These are phyloP conservation scores for Xenopus tropicalis DNA, from an alignment of 2,113 vertebrate genomes.

Conservation along the genomic window UCB_Xtro_10.0 CM004444.2:106372001-106372500, in stretches of 20 bases:
- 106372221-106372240: conserved; percentile 3
- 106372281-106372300: not conserved
- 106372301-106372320: not conserved
- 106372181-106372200: conserved; percentile 18
- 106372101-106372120: too few relatives aligned
- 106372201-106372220: not conserved
- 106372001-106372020: too few relatives aligned
- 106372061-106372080: too few relatives aligned
- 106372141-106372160: too few relatives aligned
- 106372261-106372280: not conserved
- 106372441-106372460: conserved; percentile 15
- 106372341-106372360: not conserved
- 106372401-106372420: not conserved
- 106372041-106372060: too few relatives aligned
- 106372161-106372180: conserved; percentile 25
- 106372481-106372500: conserved; percentile 26
- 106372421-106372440: too few relatives aligned
- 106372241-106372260: not conserved
- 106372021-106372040: too few relatives aligned
- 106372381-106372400: not conserved
- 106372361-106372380: not conserved
- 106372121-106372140: too few relatives aligned
- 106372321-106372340: not conserved
- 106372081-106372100: too few relatives aligned
- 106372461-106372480: conserved; percentile 10